Percentiles rank a stretch among this genome's conserved stretches.
Conservation (phyloP, 2,797 vertebrate genomes). For the Brotogeris chrysoptera region DNA sequence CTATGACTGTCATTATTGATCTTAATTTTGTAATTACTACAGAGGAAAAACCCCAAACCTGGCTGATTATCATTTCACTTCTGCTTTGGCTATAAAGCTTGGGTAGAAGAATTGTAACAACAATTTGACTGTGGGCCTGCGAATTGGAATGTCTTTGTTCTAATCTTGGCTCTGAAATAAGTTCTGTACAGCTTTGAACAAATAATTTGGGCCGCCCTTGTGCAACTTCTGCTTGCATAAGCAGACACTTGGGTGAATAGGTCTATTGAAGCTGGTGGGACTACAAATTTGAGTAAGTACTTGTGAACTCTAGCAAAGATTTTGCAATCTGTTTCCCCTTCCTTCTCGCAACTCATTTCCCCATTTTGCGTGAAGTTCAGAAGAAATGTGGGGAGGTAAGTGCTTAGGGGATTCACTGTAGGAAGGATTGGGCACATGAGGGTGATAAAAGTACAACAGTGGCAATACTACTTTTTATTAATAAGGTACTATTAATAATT, state of each 20-base stretch:
- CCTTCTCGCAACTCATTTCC: conserved; percentile 4
- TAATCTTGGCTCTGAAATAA: conserved; percentile 54
- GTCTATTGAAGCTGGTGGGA: conserved; percentile 42
- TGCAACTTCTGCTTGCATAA: conserved; percentile 65
- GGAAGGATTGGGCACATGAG: not conserved
- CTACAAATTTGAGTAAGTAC: conserved; percentile 55
- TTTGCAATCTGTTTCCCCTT: conserved; percentile 50
- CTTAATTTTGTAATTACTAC: conserved; percentile 15
- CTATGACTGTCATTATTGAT: not conserved
- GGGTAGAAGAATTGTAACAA: conserved; percentile 27
- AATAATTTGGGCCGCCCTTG: conserved; percentile 57
- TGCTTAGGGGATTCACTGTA: not conserved
- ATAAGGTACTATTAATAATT: not conserved
- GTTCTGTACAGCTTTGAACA: conserved; percentile 50
- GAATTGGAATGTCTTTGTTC: conserved; percentile 60
- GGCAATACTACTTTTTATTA: not conserved
- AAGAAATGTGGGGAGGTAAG: not conserved
- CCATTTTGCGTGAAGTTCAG: conserved; percentile 10
- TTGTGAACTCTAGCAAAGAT: conserved; percentile 18
- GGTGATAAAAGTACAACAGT: not conserved
- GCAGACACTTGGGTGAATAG: conserved; percentile 52
- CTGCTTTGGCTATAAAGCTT: conserved; percentile 17
- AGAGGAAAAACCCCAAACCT: not conserved
- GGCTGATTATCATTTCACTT: conserved; percentile 14
- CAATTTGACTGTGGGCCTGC: conserved; percentile 14